Percentiles rank a stretch among this genome's conserved stretches.
These are phyloP conservation scores for Rattus rattus DNA, from an alignment of 2,113 vertebrate species.

Conservation along the genomic window DNA sequence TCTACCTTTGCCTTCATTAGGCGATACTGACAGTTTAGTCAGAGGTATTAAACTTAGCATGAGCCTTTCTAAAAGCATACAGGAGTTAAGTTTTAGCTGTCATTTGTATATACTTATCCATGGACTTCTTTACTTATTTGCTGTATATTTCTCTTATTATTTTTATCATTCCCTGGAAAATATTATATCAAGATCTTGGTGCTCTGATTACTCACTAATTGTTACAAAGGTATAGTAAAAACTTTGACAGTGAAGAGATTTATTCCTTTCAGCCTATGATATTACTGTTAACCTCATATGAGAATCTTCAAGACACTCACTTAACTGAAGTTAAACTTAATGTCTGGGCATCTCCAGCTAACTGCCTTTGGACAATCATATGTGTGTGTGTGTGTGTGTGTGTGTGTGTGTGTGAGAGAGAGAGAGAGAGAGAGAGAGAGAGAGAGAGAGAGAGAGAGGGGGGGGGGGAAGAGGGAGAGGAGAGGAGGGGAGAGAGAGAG, in stretches of 20 bases:
- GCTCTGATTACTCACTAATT: conserved; percentile 18
- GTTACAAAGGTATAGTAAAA: background rate
- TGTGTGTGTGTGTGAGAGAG: background rate
- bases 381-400: background rate
- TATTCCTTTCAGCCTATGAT: background rate
- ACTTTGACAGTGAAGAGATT: background rate
- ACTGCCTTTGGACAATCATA: conserved; percentile 29
- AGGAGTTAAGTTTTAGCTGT: conserved; percentile 7
- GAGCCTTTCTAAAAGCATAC: conserved; percentile 2
- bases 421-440: background rate
- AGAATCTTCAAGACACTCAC: conserved; percentile 16
- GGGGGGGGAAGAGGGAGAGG: no score
- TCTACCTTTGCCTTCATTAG: conserved; percentile 12
- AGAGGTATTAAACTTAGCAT: conserved; percentile 45
- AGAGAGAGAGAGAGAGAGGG: no score
- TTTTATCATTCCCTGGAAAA: conserved; percentile 33
- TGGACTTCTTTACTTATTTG: background rate
- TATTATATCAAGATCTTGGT: background rate
- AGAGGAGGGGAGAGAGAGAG: background rate
- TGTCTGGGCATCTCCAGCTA: conserved; percentile 11
- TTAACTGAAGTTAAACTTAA: conserved; percentile 61
- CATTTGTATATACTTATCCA: background rate
- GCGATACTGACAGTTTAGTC: conserved; percentile 60
- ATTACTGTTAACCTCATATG: conserved; percentile 30
- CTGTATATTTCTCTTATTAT: background rate